phyloP scores from a whole-genome alignment of 2,113 vertebrate genomes.

The Pygoscelis antarcticus region DNA sequence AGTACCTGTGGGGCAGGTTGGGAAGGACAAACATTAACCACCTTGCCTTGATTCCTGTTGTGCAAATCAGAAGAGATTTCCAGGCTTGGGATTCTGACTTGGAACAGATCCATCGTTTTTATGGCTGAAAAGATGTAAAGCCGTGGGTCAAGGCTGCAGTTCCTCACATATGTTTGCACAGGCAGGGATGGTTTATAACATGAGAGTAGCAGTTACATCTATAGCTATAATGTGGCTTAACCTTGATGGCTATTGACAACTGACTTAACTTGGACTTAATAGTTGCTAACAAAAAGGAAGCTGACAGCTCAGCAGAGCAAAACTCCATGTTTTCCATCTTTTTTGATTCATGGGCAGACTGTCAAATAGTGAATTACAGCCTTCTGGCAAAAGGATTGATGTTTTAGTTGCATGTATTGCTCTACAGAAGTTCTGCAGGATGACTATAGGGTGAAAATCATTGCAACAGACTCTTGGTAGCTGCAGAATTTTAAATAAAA shows the following conservation, averaged over 20 bases:
- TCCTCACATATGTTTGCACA: background rate
- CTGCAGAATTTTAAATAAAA: background rate
- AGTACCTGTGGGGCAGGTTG: slow-evolving; percentile 2
- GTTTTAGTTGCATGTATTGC: background rate
- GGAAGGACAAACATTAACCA: background rate
- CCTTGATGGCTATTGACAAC: background rate
- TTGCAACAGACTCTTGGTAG: background rate
- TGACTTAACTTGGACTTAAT: background rate
- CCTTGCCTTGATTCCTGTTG: background rate
- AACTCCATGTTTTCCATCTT: background rate
- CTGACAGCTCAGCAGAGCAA: background rate
- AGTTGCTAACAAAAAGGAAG: background rate
- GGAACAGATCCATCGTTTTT: background rate
- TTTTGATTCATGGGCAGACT: background rate
- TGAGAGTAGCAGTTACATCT: background rate
- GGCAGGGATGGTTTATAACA: background rate
- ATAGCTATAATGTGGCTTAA: background rate
- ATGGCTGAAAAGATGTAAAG: background rate
- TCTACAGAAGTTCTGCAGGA: background rate
- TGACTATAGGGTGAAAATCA: background rate
- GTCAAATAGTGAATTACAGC: background rate
- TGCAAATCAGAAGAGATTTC: background rate
- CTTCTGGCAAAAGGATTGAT: background rate
- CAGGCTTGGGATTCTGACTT: background rate
- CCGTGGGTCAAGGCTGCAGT: background rate